Percentiles rank a stretch among this genome's conserved stretches.
phyloP scores from a whole-genome alignment of 2,888 invertebrate species.

The Caenorhabditis sp. region DNA sequence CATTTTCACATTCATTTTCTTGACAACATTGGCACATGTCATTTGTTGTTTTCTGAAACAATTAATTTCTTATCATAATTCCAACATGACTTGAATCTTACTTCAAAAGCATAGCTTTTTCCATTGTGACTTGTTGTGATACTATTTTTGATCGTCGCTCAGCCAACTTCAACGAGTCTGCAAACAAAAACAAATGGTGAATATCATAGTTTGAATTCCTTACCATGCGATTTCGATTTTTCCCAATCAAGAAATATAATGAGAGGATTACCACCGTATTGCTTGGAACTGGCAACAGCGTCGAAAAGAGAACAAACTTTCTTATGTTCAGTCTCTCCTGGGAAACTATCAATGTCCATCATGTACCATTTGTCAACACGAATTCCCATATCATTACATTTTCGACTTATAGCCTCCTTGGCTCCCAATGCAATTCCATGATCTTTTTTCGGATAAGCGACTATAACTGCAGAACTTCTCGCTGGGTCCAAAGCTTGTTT shows the following conservation, averaged over 20 bases:
- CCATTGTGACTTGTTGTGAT: conserved; percentile 33
- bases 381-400: neutral
- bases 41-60: conserved; percentile 6
- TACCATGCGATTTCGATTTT: neutral
- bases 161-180: conserved; percentile 27
- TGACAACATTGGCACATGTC: conserved; percentile 20
- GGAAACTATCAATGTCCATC: neutral
- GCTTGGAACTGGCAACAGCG: neutral
- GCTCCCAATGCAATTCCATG: neutral
- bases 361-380: neutral
- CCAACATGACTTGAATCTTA: neutral
- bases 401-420: neutral
- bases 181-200: neutral
- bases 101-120: conserved; percentile 11
- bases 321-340: neutral
- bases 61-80: neutral
- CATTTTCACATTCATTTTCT: conserved; percentile 39
- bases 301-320: neutral
- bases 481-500: neutral
- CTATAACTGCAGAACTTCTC: neutral
- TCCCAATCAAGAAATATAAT: neutral
- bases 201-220: neutral
- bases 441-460: neutral
- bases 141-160: conserved; percentile 23
- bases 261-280: neutral